Percentiles rank a stretch among this genome's conserved stretches.
Conservation (phyloP, 2,797 vertebrate species). For the Gorsachius magnificus region DNA sequence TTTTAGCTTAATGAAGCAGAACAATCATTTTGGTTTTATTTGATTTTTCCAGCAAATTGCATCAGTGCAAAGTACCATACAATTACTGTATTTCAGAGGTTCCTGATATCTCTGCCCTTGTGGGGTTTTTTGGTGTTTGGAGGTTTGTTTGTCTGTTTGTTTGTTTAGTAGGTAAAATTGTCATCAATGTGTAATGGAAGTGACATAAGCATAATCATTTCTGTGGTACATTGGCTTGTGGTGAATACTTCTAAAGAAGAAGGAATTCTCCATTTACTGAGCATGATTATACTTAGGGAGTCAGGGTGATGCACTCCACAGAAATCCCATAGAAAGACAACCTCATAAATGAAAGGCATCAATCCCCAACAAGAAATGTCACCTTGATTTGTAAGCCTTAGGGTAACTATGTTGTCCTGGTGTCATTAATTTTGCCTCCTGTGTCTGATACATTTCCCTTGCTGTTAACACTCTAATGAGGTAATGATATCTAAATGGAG, state of each 20-base stretch:
- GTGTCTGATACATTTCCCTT: not conserved
- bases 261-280: not conserved
- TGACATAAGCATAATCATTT: not conserved
- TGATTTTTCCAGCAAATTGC: conserved; percentile 44
- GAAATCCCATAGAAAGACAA: not conserved
- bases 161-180: not conserved
- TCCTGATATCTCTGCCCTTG: not conserved
- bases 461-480: not conserved
- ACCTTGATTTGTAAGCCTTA: not conserved
- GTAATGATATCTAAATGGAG: not conserved
- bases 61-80: conserved; percentile 1
- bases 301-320: not conserved
- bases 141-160: not conserved
- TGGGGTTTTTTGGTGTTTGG: not conserved
- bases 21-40: conserved; percentile 25
- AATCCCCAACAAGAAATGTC: not conserved
- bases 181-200: not conserved
- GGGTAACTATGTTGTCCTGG: not conserved
- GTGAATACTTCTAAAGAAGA: not conserved
- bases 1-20: conserved; percentile 55
- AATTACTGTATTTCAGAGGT: not conserved
- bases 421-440: not conserved
- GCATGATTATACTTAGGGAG: not conserved
- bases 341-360: not conserved
- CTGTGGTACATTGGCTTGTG: not conserved